These are phyloP conservation scores for Caiman crocodilus DNA, from an alignment of 2,797 vertebrate species.

Conservation along the genomic window DNA sequence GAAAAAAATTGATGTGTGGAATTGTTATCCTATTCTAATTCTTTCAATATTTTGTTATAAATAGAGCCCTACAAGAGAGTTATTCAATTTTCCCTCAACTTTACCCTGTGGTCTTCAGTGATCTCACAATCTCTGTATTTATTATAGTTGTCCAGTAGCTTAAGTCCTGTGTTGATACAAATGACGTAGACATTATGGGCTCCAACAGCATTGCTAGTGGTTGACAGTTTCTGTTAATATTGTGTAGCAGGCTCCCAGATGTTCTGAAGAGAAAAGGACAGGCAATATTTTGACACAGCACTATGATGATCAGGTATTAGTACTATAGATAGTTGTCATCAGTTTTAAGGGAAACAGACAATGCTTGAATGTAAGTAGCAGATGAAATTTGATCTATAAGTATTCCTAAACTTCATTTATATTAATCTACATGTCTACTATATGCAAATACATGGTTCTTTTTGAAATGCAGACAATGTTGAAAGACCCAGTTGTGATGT, in stretches of 20 bases:
- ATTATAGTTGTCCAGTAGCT: slow-evolving; percentile 24
- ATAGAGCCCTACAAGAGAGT: background rate
- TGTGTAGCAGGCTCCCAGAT: background rate
- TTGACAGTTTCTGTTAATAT: slow-evolving; percentile 26
- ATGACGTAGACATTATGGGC: background rate
- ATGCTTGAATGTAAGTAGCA: background rate
- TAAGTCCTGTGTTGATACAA: slow-evolving; percentile 5
- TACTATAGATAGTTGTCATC: background rate
- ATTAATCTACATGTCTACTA: background rate
- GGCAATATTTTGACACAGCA: background rate
- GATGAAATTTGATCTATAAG: background rate
- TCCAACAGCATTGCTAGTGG: background rate
- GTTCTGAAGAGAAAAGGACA: background rate
- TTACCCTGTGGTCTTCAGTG: slow-evolving; percentile 17
- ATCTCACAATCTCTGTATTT: slow-evolving; percentile 10
- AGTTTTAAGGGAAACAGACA: background rate
- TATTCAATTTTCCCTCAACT: slow-evolving; percentile 62
- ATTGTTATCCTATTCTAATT: background rate
- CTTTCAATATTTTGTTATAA: slow-evolving; percentile 17
- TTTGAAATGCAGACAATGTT: background rate
- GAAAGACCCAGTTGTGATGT: background rate
- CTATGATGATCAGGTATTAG: background rate
- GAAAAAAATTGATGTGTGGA: background rate
- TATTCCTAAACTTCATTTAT: background rate
- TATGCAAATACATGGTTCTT: slow-evolving; percentile 11